Conservation (phyloP, 2,797 vertebrate genomes). For the Ceryle rudis region DNA sequence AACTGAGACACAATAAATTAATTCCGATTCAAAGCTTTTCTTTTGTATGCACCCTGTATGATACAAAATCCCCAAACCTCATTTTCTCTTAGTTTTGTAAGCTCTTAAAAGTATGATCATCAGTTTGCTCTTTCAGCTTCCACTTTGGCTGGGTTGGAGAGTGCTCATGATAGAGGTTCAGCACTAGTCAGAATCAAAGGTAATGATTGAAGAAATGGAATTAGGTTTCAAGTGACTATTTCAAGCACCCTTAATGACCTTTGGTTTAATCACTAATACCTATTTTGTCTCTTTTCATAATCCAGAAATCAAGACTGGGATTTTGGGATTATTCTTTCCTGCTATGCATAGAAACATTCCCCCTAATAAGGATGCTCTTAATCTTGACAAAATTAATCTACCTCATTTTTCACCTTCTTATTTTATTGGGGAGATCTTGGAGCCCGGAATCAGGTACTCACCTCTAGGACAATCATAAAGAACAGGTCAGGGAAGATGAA, state of each 20-base stretch:
- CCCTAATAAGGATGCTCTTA: background rate
- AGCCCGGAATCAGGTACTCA: background rate
- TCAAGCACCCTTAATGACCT: background rate
- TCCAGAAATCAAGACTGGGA: background rate
- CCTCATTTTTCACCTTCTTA: background rate
- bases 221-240: background rate
- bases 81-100: background rate
- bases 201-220: background rate
- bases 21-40: background rate
- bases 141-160: background rate
- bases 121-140: background rate
- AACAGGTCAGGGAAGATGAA: background rate
- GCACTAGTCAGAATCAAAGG: background rate
- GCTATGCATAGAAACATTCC: background rate
- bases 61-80: background rate
- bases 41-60: background rate
- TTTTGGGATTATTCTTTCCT: background rate
- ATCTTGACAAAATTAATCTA: background rate
- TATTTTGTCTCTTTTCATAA: background rate
- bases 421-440: background rate
- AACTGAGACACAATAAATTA: background rate
- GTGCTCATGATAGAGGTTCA: background rate
- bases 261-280: background rate
- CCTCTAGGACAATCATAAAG: background rate
- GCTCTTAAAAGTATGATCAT: background rate